Evolutionary conservation across 2,888 invertebrate species (phyloP).

Genomic region (Diarsia brunnea): DNA sequence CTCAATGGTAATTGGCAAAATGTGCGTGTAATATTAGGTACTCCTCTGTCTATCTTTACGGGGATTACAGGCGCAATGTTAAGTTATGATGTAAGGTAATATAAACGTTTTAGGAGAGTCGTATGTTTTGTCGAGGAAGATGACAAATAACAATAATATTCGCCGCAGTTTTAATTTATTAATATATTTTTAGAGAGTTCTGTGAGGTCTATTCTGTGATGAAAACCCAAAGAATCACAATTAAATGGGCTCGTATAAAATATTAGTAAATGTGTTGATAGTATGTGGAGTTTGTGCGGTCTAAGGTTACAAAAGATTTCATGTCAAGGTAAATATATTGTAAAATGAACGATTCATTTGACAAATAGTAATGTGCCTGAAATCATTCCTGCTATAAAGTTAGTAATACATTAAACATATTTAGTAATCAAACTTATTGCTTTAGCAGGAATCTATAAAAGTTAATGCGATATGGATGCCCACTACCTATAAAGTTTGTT

Average conservation of each 20-base stretch:
- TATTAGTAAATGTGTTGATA: too few species aligned
- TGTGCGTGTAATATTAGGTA: too few species aligned
- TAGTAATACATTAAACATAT: not conserved
- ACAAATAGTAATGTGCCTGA: not conserved
- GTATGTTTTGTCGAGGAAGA: not conserved
- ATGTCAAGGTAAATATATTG: constrained; percentile 27
- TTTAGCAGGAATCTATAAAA: not conserved
- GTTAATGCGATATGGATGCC: not conserved
- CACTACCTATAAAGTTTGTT: not conserved
- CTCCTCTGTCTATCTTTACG: too few species aligned
- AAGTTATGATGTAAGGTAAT: too few species aligned
- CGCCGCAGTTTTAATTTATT: not conserved
- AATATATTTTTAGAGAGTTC: not conserved
- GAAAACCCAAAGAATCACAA: not conserved
- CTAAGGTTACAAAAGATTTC: not conserved
- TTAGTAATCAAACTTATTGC: not conserved
- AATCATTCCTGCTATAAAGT: not conserved
- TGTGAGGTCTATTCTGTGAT: not conserved
- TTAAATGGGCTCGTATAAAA: not conserved
- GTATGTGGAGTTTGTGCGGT: not conserved
- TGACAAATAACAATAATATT: not conserved
- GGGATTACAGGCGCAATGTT: too few species aligned
- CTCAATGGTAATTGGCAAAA: too few species aligned
- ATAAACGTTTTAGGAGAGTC: not conserved
- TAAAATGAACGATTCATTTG: constrained; percentile 13